A percentile compares a stretch with the other conserved stretches of the same genome.
These are phyloP conservation scores for Acanthosepion lycidas DNA, from an alignment of 2,888 invertebrate genomes.

Conservation along the genomic window DNA sequence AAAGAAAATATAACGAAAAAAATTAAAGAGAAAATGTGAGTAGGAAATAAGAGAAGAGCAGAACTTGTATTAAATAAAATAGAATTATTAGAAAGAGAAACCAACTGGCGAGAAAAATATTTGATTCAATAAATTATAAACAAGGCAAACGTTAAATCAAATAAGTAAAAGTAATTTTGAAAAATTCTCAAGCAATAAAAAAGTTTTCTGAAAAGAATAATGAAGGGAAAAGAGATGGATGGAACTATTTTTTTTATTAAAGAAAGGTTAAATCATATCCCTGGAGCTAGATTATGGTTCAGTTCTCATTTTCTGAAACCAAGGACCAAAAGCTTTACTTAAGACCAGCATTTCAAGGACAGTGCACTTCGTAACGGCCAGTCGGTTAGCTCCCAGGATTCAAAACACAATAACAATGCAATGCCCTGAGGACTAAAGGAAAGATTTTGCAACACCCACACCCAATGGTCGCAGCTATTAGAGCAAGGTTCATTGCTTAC, in stretches of 20 bases:
- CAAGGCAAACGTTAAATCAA: no score
- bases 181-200: no score
- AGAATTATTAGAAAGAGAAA: no score
- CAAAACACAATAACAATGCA: not conserved
- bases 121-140: no score
- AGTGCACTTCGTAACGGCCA: not conserved
- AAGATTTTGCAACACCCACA: not conserved
- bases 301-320: not conserved
- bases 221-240: not conserved
- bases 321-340: not conserved
- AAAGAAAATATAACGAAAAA: no score
- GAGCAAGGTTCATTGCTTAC: not conserved
- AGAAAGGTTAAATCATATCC: not conserved
- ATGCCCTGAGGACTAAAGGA: not conserved
- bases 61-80: no score
- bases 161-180: no score
- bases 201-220: no score
- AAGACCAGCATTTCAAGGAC: not conserved
- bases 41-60: no score
- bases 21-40: no score
- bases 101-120: no score
- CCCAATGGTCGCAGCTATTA: not conserved
- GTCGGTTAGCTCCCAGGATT: slow-evolving; percentile 21
- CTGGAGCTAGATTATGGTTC: not conserved
- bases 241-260: not conserved